Evolutionary conservation across 2,888 invertebrate species (phyloP), one percentile per base, ranked within the genome.

Genomic region (Cetonia aurata): DNA sequence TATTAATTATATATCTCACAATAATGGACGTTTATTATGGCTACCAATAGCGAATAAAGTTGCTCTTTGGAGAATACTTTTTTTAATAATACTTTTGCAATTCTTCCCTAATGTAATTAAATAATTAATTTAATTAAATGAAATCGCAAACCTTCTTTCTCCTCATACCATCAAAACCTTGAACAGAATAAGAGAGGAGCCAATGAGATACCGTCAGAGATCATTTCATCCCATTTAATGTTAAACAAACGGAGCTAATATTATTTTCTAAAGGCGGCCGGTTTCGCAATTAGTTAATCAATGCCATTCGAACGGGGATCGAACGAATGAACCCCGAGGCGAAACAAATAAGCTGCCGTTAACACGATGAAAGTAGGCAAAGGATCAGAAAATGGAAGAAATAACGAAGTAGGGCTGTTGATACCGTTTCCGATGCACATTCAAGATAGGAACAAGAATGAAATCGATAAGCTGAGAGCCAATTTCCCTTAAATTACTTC

Each of bases 231-330:
- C 25, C 25, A 60, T 60, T 60, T 60, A 60, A 60, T 60, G 60
- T 60, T 60, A 62, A 62, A 62, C 62, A 62, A 62, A 48, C 62
- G 15, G 33, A 48, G 56, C 55, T 48, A 55, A 67, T 41, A 46
- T 46, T 46, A 33, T 55, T 56, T 25, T 56, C 46, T 31, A 48
- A 46, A 67, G 67, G 46, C 33, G 46, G 67, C 46, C 56, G 67
- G 67, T 67, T 67, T 31, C 56, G 67, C 67, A 67, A 67, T 67
- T 67, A 67, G 55, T 56, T 48, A 56, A 55, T 67, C 56, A 56
- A 56, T 67, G 67, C 46, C 55, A 44, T 56, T 56, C 56, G 56
- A 55, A 48, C 67, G 44, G 46, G 67, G 67, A 67, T 67, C 67
- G 56, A 56, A 56, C 56, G 46, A 67, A 67, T 56, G 31, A 46